Evolutionary conservation across 1,140 invertebrate species (phyloP), one percentile per base, ranked within the genome.

Genomic region (Atopsyche davidsoni): DNA sequence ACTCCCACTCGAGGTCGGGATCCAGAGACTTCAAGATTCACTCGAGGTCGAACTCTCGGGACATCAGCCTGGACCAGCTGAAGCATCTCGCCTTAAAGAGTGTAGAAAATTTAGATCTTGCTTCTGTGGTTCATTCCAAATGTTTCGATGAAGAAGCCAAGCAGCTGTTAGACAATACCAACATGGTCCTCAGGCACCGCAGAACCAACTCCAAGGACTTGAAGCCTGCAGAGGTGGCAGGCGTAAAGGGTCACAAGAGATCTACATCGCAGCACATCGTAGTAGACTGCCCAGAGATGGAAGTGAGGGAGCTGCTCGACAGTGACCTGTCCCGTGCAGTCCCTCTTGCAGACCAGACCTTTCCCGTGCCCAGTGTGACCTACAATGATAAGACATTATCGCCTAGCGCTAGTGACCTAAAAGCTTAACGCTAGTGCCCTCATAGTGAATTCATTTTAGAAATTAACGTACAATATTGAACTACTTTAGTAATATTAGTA

Each of bases 121-220:
- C 63, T 13, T 68, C 64, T 38, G 64, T 68, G 28, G 67, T 68
- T 25, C 64, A 68, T 10, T 43, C 60, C 21, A 64, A 64, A 21
- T 64, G 64, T 52, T 61, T 44, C 13, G 69, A 70, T 59, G 71
- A 70, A 51, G 71, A 73, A 60, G 71, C 66, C 62, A 72, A 72
- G 56, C 65, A 70, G 28, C 61, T 74, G 6, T 66, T 74, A 28
- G 70, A 71, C 34, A 58, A 61, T 51, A 67, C 60, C 11, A 60
- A 69, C 31, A 77, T 68, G 47, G 75, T 75, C 40, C 57, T 79
- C 36, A 67, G 77, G 2, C 77, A 79, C 65, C 70, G 77, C 2
- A 65, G 77, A 50, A 79, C 77, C 16, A 72, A 75, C 59, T 78
- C 76, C 2, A 72, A 70, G 59, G 77, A 79, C 59, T 57, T 77